Evolutionary conservation across 2,113 vertebrate genomes (phyloP).

Genomic region (Eonycteris spelaea): DNA sequence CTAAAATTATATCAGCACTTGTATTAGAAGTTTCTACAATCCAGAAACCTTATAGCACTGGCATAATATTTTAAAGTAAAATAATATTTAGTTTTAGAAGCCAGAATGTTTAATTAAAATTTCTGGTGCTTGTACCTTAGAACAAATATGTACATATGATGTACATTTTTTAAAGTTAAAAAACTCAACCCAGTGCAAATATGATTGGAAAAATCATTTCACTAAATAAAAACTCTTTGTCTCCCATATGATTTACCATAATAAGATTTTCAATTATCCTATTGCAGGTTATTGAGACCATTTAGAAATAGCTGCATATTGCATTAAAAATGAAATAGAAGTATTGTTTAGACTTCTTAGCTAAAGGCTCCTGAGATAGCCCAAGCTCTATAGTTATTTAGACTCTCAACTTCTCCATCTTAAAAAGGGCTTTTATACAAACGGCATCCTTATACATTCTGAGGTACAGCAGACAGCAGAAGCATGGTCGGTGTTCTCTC

Average conservation of each 20-base stretch:
- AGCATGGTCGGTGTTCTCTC: neutral
- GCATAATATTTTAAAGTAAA: slow-evolving; percentile 41
- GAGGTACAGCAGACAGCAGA: neutral
- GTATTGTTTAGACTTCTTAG: neutral
- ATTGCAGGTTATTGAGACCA: slow-evolving; percentile 1
- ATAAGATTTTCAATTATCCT: slow-evolving; percentile 52
- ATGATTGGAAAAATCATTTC: slow-evolving; percentile 54
- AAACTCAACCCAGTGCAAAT: slow-evolving; percentile 12
- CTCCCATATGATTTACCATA: slow-evolving; percentile 27
- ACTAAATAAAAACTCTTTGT: slow-evolving; percentile 57
- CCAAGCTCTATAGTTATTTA: neutral
- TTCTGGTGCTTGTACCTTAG: neutral
- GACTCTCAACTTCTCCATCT: neutral
- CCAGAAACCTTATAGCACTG: neutral
- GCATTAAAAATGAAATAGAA: slow-evolving; percentile 37
- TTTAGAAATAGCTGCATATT: slow-evolving; percentile 31
- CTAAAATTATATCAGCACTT: neutral
- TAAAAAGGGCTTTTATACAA: neutral
- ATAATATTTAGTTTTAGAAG: slow-evolving; percentile 4
- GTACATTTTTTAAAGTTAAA: slow-evolving; percentile 28
- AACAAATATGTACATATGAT: neutral
- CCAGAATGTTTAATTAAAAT: slow-evolving; percentile 39
- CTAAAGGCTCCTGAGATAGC: neutral
- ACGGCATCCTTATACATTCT: neutral
- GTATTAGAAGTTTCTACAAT: neutral